Evolutionary conservation across 2,113 vertebrate species (phyloP).

Genomic region (Amblyornis subalaris): DNA sequence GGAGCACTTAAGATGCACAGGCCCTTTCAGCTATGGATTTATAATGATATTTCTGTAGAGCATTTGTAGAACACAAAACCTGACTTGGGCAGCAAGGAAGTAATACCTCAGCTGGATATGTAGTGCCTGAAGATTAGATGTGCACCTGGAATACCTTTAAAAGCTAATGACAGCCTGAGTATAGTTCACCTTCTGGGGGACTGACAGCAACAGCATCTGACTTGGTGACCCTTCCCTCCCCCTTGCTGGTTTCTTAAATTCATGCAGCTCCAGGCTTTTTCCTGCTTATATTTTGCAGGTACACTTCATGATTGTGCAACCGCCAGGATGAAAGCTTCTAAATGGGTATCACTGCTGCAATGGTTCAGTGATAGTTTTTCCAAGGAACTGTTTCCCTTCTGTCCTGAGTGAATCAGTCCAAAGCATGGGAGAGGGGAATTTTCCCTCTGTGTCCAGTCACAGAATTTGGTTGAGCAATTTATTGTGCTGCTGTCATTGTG

Average conservation of each 20-base stretch:
- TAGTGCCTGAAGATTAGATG: neutral
- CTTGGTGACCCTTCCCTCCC: neutral
- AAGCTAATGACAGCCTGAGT: neutral
- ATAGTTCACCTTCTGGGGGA: neutral
- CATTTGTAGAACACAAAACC: constrained; percentile 51
- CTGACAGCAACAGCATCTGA: neutral
- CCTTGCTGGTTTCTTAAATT: neutral
- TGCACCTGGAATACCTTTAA: constrained; percentile 9
- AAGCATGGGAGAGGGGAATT: neutral
- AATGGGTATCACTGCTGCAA: neutral
- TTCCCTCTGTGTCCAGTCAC: accelerated
- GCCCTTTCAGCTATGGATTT: constrained; percentile 52
- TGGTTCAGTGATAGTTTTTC: neutral
- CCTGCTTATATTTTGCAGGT: neutral
- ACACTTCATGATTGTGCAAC: neutral
- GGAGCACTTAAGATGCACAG: constrained; percentile 56
- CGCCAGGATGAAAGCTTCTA: neutral
- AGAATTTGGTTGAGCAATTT: neutral
- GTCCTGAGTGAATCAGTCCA: accelerated
- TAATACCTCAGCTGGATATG: constrained; percentile 15
- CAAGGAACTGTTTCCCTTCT: neutral
- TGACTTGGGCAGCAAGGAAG: constrained; percentile 44
- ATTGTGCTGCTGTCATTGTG: neutral
- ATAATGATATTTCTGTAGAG: constrained; percentile 51
- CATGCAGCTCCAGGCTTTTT: neutral